A percentile compares a stretch with the other conserved stretches of the same genome.
These are phyloP conservation scores for Troides oblongomaculatus DNA, from an alignment of 2,888 invertebrate genomes.

Conservation along the genomic window DNA sequence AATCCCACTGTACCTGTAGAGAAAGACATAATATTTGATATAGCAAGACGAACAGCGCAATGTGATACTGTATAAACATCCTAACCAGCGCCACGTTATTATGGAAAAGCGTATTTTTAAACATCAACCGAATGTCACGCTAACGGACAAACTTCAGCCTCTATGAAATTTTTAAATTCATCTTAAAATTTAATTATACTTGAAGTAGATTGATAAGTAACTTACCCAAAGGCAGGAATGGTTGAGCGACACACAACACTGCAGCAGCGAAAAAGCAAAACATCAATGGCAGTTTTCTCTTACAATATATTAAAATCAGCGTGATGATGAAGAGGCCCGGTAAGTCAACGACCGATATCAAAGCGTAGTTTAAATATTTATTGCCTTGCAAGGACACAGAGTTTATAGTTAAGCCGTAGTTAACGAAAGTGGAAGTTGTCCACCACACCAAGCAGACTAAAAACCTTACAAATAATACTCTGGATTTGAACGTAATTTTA, in stretches of 20 bases:
- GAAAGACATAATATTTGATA: too few species aligned
- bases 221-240: conserved; percentile 79
- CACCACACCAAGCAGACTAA: conserved; percentile 66
- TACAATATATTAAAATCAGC: conserved; percentile 75
- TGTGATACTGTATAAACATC: too few species aligned
- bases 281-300: conserved; percentile 78
- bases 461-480: conserved; percentile 54
- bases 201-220: conserved; percentile 22
- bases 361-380: conserved; percentile 86
- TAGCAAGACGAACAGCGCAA: too few species aligned
- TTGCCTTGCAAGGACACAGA: conserved; percentile 87
- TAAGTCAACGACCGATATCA: conserved; percentile 77
- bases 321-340: conserved; percentile 79
- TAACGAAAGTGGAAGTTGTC: conserved; percentile 86
- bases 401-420: conserved; percentile 88
- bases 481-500: conserved; percentile 57
- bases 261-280: conserved; percentile 78
- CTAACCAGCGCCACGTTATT: too few species aligned
- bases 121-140: too few species aligned
- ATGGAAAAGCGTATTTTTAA: too few species aligned
- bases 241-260: conserved; percentile 78
- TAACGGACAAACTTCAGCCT: too few species aligned
- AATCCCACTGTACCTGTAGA: too few species aligned
- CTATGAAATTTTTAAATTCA: too few species aligned
- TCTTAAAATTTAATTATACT: too few species aligned